These are phyloP conservation scores for Sander lucioperca DNA, from an alignment of 2,113 vertebrate species.

Conservation along the genomic window DNA sequence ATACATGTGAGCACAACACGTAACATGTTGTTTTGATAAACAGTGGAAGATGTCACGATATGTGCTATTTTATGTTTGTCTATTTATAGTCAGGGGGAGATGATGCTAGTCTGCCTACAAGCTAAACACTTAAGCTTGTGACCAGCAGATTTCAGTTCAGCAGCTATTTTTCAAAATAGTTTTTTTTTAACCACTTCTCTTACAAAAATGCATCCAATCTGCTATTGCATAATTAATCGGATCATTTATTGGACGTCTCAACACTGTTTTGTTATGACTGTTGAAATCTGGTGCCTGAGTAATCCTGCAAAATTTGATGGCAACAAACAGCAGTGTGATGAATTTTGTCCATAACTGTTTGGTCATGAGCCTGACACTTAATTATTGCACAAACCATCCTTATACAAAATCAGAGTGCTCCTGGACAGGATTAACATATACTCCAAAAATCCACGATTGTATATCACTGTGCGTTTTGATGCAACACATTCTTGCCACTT, in stretches of 20 bases:
- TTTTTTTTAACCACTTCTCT: not conserved
- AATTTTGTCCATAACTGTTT: not conserved
- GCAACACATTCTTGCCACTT: not conserved
- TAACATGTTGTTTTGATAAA: not conserved
- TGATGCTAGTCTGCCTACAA: not conserved
- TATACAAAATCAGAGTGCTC: not conserved
- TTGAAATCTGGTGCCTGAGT: not conserved
- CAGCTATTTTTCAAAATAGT: not conserved
- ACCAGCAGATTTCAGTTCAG: slow-evolving; percentile 3
- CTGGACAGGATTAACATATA: not conserved
- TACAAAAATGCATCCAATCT: not conserved
- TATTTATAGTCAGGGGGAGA: not conserved
- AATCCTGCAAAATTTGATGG: not conserved
- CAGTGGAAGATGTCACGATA: not conserved
- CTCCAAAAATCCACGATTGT: not conserved
- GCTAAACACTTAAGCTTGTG: slow-evolving; percentile 18
- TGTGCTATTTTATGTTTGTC: not conserved
- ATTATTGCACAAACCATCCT: not conserved
- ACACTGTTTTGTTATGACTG: fast-evolving
- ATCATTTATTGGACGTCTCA: not conserved
- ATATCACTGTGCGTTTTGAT: not conserved
- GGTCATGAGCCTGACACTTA: not conserved
- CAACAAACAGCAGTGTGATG: not conserved
- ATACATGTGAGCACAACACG: not conserved
- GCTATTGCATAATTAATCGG: not conserved